Evolutionary conservation across 2,888 invertebrate species (phyloP).

Genomic region (Venusia cambrica): DNA sequence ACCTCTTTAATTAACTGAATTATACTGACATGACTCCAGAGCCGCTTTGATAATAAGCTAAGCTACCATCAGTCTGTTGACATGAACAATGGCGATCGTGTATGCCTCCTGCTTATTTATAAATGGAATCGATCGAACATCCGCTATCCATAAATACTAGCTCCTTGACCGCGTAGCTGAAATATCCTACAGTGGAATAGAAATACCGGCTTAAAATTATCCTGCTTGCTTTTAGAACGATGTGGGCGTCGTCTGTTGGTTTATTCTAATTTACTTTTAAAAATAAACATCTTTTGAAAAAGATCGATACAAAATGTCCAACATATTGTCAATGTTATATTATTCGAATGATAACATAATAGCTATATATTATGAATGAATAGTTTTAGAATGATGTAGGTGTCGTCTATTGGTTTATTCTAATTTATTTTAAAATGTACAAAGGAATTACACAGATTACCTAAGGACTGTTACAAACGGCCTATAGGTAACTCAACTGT

Average conservation of each 20-base stretch:
- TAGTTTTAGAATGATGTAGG: slow-evolving; percentile 1
- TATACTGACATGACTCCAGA: too few species aligned
- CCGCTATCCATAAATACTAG: slow-evolving; percentile 31
- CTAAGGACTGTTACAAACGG: too few species aligned
- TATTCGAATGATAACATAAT: too few species aligned
- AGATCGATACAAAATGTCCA: too few species aligned
- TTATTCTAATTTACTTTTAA: background rate
- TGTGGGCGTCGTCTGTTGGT: slow-evolving; percentile 3
- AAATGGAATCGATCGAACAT: slow-evolving; percentile 28
- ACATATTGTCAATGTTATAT: too few species aligned
- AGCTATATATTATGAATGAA: too few species aligned
- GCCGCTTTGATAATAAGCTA: too few species aligned
- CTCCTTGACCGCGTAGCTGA: slow-evolving; percentile 51
- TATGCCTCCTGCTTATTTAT: slow-evolving; percentile 39
- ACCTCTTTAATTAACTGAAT: too few species aligned
- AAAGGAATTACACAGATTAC: too few species aligned
- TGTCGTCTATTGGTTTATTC: slow-evolving; percentile 2
- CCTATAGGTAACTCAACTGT: too few species aligned
- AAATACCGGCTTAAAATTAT: slow-evolving; percentile 27
- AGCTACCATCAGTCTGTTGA: background rate
- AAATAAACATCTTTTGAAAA: too few species aligned
- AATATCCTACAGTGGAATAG: slow-evolving; percentile 32
- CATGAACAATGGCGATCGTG: slow-evolving; percentile 7
- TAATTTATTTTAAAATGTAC: too few species aligned
- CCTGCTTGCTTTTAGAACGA: slow-evolving; percentile 1